phyloP scores from a whole-genome alignment of 2,888 invertebrate species.

The Meliscaeva auricollis region DNA sequence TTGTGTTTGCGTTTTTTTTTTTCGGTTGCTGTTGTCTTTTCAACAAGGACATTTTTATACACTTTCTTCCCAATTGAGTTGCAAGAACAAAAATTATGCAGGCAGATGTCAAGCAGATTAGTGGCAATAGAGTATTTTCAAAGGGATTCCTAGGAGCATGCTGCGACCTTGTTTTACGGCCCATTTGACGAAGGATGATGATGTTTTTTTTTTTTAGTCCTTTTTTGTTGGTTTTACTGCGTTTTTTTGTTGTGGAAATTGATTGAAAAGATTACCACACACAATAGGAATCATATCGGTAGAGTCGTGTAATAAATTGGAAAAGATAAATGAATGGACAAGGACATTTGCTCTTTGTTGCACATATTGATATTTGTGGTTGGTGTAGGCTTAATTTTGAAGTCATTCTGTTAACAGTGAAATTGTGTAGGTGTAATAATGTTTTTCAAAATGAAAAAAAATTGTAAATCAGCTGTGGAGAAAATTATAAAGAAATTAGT shows the following conservation, averaged over 20 bases:
- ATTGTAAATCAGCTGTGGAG: too few species aligned
- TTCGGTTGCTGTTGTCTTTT: slow-evolving; percentile 25
- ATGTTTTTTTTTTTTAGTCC: background rate
- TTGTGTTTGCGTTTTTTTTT: background rate
- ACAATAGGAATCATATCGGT: slow-evolving; percentile 51
- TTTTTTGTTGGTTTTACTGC: slow-evolving; percentile 53
- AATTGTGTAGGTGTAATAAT: slow-evolving; percentile 24
- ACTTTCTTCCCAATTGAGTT: slow-evolving; percentile 24
- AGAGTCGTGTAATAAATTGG: background rate
- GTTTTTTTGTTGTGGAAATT: slow-evolving; percentile 57
- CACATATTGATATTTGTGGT: slow-evolving; percentile 34
- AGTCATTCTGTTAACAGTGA: background rate
- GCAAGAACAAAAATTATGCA: slow-evolving; percentile 69
- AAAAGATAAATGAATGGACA: slow-evolving; percentile 21
- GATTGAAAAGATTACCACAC: slow-evolving; percentile 66
- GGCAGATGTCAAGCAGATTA: slow-evolving; percentile 74
- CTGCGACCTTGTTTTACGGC: slow-evolving; percentile 60
- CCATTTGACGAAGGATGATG: slow-evolving; percentile 61
- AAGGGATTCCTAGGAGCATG: slow-evolving; percentile 32
- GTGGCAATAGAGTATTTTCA: slow-evolving; percentile 56
- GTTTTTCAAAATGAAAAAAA: background rate
- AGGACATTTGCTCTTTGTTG: slow-evolving; percentile 20
- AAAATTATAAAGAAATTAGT: too few species aligned
- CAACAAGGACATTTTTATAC: slow-evolving; percentile 47
- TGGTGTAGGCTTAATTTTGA: background rate